A percentile compares a stretch with the other conserved stretches of the same genome.
Evolutionary conservation across 2,113 vertebrate species (phyloP).

Genomic region (Corapipo altera): DNA sequence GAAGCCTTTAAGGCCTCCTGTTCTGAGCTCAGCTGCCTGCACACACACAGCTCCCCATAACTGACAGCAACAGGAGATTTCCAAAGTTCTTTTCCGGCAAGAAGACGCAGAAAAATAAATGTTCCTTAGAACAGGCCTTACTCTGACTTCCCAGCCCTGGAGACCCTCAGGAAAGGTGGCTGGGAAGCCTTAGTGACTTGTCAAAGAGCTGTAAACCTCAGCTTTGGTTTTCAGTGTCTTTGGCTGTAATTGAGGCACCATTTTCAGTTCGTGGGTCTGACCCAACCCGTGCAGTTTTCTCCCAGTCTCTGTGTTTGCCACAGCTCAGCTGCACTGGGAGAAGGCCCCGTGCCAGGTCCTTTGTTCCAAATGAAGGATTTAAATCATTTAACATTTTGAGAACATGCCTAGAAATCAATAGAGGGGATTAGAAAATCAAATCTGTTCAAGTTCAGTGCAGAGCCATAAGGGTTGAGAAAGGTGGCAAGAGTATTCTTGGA

Average conservation of each 20-base stretch:
- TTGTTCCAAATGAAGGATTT: slow-evolving; percentile 13
- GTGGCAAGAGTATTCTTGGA: neutral
- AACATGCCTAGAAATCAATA: neutral
- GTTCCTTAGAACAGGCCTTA: neutral
- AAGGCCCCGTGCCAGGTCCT: neutral
- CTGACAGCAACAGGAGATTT: neutral
- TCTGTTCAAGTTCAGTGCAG: neutral
- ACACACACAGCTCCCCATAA: neutral
- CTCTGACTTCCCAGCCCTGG: neutral
- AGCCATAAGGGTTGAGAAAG: neutral
- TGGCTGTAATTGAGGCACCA: neutral
- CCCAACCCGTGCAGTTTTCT: neutral
- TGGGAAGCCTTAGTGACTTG: neutral
- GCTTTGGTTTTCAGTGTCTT: neutral
- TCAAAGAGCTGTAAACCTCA: neutral
- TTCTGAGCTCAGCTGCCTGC: neutral
- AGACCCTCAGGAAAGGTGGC: neutral
- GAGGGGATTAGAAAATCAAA: slow-evolving; percentile 32
- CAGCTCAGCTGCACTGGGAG: neutral
- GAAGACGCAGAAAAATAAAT: neutral
- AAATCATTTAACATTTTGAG: neutral
- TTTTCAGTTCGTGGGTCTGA: neutral
- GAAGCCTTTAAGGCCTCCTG: neutral
- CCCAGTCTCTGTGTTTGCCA: neutral
- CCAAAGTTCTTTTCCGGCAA: neutral